phyloP scores from a whole-genome alignment of 2,113 vertebrate species.

The Condylura cristata region DNA sequence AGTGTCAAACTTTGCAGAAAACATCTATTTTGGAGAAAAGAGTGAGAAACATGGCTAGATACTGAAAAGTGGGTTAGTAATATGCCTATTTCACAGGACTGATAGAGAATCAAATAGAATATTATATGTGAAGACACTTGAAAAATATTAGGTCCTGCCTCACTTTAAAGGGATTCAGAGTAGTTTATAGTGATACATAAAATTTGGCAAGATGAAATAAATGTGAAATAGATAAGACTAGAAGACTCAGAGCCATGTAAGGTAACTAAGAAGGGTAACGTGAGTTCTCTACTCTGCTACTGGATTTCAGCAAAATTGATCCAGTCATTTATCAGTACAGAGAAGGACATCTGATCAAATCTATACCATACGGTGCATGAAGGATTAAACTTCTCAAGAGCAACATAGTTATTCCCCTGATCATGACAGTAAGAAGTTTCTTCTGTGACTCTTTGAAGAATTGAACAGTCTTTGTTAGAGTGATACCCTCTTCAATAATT shows the following conservation, averaged over 20 bases:
- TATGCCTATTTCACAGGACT: not conserved
- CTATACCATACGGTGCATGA: not conserved
- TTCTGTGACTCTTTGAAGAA: not conserved
- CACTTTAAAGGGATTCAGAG: constrained; percentile 2
- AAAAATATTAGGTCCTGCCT: constrained; percentile 18
- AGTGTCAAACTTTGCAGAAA: constrained; percentile 48
- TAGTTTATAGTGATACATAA: not conserved
- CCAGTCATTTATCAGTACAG: not conserved
- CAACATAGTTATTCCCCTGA: not conserved
- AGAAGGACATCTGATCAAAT: not conserved
- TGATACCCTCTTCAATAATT: not conserved
- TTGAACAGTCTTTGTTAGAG: not conserved
- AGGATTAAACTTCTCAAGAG: not conserved
- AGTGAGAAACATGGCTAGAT: not conserved
- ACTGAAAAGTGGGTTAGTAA: constrained; percentile 5
- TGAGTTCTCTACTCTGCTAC: not conserved
- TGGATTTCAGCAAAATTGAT: not conserved
- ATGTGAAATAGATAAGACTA: not conserved
- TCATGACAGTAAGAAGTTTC: not conserved
- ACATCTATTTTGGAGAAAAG: not conserved
- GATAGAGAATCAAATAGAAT: constrained; percentile 43
- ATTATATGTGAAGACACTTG: constrained; percentile 21
- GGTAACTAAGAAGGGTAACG: not conserved
- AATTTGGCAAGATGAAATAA: not conserved
- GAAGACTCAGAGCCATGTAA: not conserved